Percentiles rank a stretch among this genome's conserved stretches.
These are phyloP conservation scores for Sialis lutaria DNA, from an alignment of 2,888 invertebrate species.

Conservation along the genomic window DNA sequence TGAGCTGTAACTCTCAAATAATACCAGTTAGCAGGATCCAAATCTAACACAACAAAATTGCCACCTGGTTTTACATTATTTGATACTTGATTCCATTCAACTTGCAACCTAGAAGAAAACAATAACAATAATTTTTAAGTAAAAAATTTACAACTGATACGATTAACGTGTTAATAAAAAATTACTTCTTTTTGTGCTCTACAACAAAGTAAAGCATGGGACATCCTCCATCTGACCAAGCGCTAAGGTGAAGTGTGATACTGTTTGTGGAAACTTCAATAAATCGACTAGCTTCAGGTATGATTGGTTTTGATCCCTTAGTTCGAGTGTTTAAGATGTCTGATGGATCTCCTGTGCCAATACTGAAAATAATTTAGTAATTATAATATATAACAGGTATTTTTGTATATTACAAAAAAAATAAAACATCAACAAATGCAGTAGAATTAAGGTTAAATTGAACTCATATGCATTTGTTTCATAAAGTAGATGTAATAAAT, in stretches of 20 bases:
- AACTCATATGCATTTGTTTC: background rate
- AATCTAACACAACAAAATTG: slow-evolving; percentile 77
- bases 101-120: slow-evolving; percentile 41
- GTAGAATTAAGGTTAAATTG: background rate
- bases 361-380: slow-evolving; percentile 31
- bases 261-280: slow-evolving; percentile 88
- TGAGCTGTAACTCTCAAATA: slow-evolving; percentile 80
- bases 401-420: too few species aligned
- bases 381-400: background rate
- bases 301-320: slow-evolving; percentile 83
- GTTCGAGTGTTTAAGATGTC: slow-evolving; percentile 79
- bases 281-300: slow-evolving; percentile 78
- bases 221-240: slow-evolving; percentile 91
- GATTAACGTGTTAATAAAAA: slow-evolving; percentile 3
- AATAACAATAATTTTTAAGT: background rate
- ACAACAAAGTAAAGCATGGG: slow-evolving; percentile 91
- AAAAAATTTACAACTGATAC: background rate
- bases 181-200: slow-evolving; percentile 81
- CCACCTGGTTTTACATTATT: slow-evolving; percentile 84
- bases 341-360: slow-evolving; percentile 82
- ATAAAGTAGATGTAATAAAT: slow-evolving; percentile 7
- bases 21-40: slow-evolving; percentile 90
- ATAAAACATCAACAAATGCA: background rate
- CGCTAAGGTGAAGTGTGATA: slow-evolving; percentile 76
- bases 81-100: slow-evolving; percentile 87